Percentiles rank a stretch among this genome's conserved stretches.
Conservation (phyloP, 1,140 invertebrate species). For the Microplitis demolitor region DNA sequence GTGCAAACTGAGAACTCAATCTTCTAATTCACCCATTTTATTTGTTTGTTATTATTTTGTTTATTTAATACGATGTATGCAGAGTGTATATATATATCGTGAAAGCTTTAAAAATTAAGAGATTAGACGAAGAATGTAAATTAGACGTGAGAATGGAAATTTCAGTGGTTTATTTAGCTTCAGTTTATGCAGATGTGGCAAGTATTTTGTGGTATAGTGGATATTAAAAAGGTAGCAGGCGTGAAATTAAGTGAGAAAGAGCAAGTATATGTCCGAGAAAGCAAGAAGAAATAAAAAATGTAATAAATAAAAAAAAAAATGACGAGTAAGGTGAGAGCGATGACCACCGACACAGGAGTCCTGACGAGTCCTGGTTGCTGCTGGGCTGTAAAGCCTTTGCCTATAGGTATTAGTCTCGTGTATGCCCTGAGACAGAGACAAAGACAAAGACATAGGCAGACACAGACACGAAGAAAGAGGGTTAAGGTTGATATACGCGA, state of each 20-base stretch:
- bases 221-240: background rate
- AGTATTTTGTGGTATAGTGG: conserved; percentile 13
- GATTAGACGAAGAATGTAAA: conserved; percentile 8
- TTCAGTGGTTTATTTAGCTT: background rate
- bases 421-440: background rate
- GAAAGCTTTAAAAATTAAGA: background rate
- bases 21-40: no score
- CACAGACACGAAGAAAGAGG: conserved; percentile 12
- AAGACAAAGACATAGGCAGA: conserved; percentile 3
- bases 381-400: no score
- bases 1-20: no score
- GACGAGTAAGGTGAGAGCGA: conserved; percentile 26
- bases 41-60: no score
- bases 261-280: conserved; percentile 5
- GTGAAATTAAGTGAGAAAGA: conserved; percentile 28
- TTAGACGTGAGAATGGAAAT: conserved; percentile 3
- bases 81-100: background rate
- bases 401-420: background rate
- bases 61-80: no score
- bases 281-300: conserved; percentile 9
- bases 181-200: background rate
- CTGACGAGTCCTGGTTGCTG: background rate
- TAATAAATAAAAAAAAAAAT: conserved; percentile 22
- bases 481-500: conserved; percentile 16
- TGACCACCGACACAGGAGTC: conserved; percentile 25